Evolutionary conservation across 2,888 invertebrate genomes (phyloP).

Genomic region (Litoditis marina): DNA sequence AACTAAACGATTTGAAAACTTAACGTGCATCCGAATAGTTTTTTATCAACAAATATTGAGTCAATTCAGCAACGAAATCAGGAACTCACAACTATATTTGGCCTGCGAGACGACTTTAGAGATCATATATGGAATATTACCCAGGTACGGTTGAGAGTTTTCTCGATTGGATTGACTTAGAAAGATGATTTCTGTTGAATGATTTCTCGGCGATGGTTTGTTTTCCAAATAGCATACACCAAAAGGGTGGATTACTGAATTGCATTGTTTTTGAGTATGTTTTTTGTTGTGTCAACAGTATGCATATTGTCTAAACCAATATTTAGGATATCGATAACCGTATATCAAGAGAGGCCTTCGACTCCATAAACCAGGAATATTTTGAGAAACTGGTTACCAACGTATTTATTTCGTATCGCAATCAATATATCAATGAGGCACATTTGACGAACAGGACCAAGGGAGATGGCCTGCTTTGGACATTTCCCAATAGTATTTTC

Average conservation of each 20-base stretch:
- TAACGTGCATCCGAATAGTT: no score
- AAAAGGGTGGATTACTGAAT: no score
- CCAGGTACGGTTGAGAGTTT: slow-evolving; percentile 28
- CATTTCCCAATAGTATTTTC: slow-evolving; percentile 60
- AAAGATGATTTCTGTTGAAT: no score
- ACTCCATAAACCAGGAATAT: slow-evolving; percentile 58
- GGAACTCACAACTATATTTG: slow-evolving; percentile 53
- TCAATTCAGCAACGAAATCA: slow-evolving; percentile 52
- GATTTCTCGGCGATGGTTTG: no score
- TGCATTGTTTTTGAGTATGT: no score
- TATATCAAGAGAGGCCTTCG: slow-evolving; percentile 57
- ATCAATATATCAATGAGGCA: slow-evolving; percentile 58
- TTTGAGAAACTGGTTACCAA: slow-evolving; percentile 52
- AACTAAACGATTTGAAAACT: no score
- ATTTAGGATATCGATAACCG: slow-evolving; percentile 48
- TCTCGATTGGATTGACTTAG: no score
- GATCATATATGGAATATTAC: slow-evolving; percentile 61
- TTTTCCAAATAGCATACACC: no score
- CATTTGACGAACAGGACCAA: slow-evolving; percentile 57
- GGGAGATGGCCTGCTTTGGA: slow-evolving; percentile 57
- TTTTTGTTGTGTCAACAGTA: no score
- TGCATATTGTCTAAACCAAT: no score
- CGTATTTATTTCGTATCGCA: slow-evolving; percentile 50
- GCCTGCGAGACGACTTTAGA: slow-evolving; percentile 53
- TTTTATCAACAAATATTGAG: no score